phyloP scores from a whole-genome alignment of 2,888 invertebrate genomes.

The Pterostichus niger region DNA sequence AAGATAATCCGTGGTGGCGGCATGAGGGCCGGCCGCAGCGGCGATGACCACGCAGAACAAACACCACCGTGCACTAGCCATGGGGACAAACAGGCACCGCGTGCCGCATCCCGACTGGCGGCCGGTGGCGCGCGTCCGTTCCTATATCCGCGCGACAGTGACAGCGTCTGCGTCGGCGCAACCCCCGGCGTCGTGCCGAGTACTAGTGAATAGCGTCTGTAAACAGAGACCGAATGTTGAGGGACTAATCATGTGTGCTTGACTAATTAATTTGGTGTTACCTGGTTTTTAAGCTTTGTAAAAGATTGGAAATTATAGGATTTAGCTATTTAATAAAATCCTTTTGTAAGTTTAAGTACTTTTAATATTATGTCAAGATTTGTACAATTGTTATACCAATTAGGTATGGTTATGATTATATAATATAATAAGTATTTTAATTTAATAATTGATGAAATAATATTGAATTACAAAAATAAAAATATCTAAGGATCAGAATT shows the following conservation, averaged over 20 bases:
- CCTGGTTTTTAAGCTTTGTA: background rate
- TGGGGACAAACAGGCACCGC: slow-evolving; percentile 33
- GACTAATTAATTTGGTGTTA: slow-evolving; percentile 1
- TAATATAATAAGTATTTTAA: too few relatives aligned
- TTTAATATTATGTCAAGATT: too few relatives aligned
- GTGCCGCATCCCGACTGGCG: slow-evolving; percentile 71
- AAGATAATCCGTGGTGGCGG: slow-evolving; percentile 57
- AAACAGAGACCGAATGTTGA: background rate
- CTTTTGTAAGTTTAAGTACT: too few relatives aligned
- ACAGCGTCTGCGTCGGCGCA: slow-evolving; percentile 69
- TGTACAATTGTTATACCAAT: too few relatives aligned
- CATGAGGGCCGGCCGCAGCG: slow-evolving; percentile 45
- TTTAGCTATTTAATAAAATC: background rate
- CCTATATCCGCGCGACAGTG: slow-evolving; percentile 66
- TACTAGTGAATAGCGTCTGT: background rate
- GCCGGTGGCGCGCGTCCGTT: slow-evolving; percentile 67
- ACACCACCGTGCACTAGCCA: slow-evolving; percentile 63
- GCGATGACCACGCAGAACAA: slow-evolving; percentile 56
- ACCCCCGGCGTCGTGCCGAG: slow-evolving; percentile 28
- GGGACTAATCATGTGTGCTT: slow-evolving; percentile 7
- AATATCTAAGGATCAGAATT: too few relatives aligned
- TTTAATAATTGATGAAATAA: too few relatives aligned
- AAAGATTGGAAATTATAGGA: background rate
- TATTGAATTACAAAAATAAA: too few relatives aligned
- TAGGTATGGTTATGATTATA: too few relatives aligned